Conservation (phyloP, 2,888 invertebrate species). For the Diarsia rubi region DNA sequence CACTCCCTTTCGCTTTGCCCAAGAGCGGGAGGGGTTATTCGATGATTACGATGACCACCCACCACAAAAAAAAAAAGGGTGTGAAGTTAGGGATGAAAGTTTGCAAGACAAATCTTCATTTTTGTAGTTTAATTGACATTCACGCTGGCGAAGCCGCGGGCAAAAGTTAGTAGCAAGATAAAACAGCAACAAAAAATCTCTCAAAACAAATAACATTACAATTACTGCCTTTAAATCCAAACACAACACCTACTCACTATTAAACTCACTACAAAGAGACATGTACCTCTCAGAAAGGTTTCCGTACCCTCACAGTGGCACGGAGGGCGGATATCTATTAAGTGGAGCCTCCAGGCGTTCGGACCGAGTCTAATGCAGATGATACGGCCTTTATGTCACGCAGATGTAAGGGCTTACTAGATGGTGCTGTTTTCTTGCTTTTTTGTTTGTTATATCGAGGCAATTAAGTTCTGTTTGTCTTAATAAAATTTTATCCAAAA, state of each 20-base stretch:
- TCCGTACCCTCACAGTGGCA: slow-evolving; percentile 54
- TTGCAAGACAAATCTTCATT: too few species aligned
- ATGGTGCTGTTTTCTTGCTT: background rate
- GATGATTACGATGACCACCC: too few species aligned
- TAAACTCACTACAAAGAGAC: slow-evolving; percentile 43
- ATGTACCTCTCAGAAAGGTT: slow-evolving; percentile 56
- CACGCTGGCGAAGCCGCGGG: too few species aligned
- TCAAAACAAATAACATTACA: background rate
- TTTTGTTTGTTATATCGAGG: background rate
- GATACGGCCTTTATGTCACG: slow-evolving; percentile 42
- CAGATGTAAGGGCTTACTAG: slow-evolving; percentile 9
- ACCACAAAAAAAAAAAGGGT: too few species aligned
- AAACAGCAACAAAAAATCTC: background rate
- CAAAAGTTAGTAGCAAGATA: too few species aligned
- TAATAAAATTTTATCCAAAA: too few species aligned
- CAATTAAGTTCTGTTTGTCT: too few species aligned
- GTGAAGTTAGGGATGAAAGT: too few species aligned
- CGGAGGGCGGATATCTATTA: slow-evolving; percentile 69
- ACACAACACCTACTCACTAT: background rate
- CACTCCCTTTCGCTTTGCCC: too few species aligned
- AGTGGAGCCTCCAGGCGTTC: slow-evolving; percentile 57
- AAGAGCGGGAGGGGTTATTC: too few species aligned
- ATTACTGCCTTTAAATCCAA: background rate
- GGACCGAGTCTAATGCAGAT: slow-evolving; percentile 60
- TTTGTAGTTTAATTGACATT: too few species aligned